Evolutionary conservation across 2,888 invertebrate species (phyloP), one percentile per base, ranked within the genome.

Genomic region (Gari tellinella): DNA sequence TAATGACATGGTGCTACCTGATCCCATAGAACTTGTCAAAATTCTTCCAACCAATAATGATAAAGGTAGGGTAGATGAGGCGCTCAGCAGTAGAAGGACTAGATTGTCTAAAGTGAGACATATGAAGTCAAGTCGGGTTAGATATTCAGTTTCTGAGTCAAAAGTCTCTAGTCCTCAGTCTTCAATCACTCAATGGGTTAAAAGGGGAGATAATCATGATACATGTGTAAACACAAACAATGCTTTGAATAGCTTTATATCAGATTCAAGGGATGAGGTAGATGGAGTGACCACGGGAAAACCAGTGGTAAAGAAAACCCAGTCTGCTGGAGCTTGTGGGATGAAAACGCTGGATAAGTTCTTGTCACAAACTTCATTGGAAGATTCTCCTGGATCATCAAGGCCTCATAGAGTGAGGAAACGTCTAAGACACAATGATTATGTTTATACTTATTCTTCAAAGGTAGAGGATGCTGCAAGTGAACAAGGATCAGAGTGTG

Each of bases 101-200:
- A 66, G 62, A 45, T 37, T 74, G 58, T 68, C 74, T 10, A 58
- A 56, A 17, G 56, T 46, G 17, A 61, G 45, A 17, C 57, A 40
- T 41, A 53, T 43, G 17, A 57, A 55, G 31, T 37, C 56, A 17
- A 23, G 46, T 0, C 61, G 65, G 17, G 48, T 62, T 14, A 51
- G 58, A 48, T 70, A 75, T 43, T 21, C 62, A 10, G 38, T 38
- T 10, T 55, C 61, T 7, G 48, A 55, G 21, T 37, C 48, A 7
- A 14, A 14, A 8, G 45, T 31, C 19, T 15, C 12, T 8, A 37
- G 48, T 31, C 65, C 75, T 3, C 75, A 75, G 43, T 37, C 63
- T 14, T 66, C 75, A 5, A 56, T 75, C 14, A 46, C 66, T 23
- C 52, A 62, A 12, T 75, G 75, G 75, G 57, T 69, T 14, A 75